Conservation (phyloP, 1,140 invertebrate species). For the Lysiphlebus fabarum region DNA sequence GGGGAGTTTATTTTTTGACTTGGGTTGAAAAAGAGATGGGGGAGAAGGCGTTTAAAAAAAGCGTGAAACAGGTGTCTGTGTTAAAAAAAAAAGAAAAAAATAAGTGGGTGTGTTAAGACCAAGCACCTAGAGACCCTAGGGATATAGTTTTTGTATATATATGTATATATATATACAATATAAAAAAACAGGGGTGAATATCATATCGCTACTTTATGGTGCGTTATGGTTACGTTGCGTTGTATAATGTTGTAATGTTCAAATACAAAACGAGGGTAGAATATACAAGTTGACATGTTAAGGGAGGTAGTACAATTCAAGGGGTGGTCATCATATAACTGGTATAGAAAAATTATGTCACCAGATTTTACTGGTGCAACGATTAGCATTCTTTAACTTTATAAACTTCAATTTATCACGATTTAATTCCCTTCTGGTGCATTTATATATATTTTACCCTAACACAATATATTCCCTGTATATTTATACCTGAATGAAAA, state of each 20-base stretch:
- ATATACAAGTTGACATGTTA: conserved; percentile 19
- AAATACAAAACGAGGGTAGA: conserved; percentile 12
- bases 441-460: background rate
- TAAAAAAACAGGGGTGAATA: conserved; percentile 33
- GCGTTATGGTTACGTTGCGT: conserved; percentile 31
- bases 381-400: conserved; percentile 11
- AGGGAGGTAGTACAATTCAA: conserved; percentile 8
- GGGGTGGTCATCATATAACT: conserved; percentile 6
- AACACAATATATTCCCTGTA: background rate
- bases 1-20: no score
- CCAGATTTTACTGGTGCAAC: background rate
- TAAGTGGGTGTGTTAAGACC: conserved; percentile 33
- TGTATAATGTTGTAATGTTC: background rate
- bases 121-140: conserved; percentile 6
- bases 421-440: conserved; percentile 2
- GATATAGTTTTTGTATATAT: background rate
- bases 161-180: no score
- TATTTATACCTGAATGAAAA: background rate
- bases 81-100: conserved; percentile 1
- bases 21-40: no score
- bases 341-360: conserved; percentile 3
- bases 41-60: conserved; percentile 12
- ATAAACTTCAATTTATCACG: conserved; percentile 12
- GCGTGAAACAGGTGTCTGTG: conserved; percentile 39
- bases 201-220: conserved; percentile 40